Evolutionary conservation across 2,113 vertebrate genomes (phyloP), one percentile per base, ranked within the genome.

Genomic region (Riparia riparia): DNA sequence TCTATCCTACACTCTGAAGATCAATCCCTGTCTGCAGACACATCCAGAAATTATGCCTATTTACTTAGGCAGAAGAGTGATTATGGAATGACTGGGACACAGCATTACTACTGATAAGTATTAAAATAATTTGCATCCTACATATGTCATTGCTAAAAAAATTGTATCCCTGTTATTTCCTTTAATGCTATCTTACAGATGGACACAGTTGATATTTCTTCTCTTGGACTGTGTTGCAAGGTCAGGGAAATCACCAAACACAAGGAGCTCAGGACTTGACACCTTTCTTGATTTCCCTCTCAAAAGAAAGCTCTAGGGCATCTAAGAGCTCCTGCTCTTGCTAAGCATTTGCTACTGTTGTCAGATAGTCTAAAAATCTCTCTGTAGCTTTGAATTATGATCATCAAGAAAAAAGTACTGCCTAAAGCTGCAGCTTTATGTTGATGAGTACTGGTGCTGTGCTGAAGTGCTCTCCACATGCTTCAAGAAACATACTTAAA

Each of bases 341-440:
- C 74, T 90, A 58, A 93, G 32, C 25, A 65, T 94, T 86, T 92
- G 58, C 90, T 92, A 20, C 74, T 66, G 13, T 58, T 83, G 54
- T 66, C 57, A 39, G 68, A 68, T 9, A 74, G 58, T 28, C 58
- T 69, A 63, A 96, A 90, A 82, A 72, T 2, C 24, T 74, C 42
- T 80, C 54, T 73, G 92, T 92, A 95, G 16, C 47, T 88, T 93
- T 95, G 90, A 90, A 86, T 92, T 93, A 88, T 39, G 65, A 70
- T 78, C 45, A 92, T 70, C 72, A 95, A 68, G 56, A 84, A 81
- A 78, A 73, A 81, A 89, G 28, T 8, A 68, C 31, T 60, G 76
- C 89, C 86, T 95, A 86, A 91, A 97, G 76, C 91, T 74, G 64
- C 68, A 77, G 65, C 56, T 91, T 89, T 74, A 47, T 81, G 51